Percentiles rank a stretch among this genome's conserved stretches.
Conservation (phyloP, 2,797 vertebrate genomes). For the Typhlichthys eigenmanni region DNA sequence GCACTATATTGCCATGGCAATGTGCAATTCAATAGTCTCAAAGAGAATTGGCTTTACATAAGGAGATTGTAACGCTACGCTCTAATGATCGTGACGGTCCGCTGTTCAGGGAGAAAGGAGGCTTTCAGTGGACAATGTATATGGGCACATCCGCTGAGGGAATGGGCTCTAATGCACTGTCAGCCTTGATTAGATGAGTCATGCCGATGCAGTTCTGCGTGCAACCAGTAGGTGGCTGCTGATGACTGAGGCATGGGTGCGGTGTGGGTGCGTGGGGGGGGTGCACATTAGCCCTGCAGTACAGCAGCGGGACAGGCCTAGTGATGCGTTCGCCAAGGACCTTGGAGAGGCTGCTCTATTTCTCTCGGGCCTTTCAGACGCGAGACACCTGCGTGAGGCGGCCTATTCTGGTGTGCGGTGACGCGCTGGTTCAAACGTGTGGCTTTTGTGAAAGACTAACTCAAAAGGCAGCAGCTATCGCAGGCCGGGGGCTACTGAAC, state of each 20-base stretch:
- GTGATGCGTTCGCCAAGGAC: slow-evolving; percentile 16
- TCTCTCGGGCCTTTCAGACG: slow-evolving; percentile 4
- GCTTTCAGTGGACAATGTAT: slow-evolving; percentile 9
- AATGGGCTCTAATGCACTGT: slow-evolving; percentile 24
- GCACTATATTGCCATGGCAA: slow-evolving; percentile 26
- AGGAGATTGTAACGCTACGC: slow-evolving; percentile 39
- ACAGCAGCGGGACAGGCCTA: slow-evolving; percentile 6
- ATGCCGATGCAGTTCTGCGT: slow-evolving; percentile 38
- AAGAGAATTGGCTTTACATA: slow-evolving; percentile 48
- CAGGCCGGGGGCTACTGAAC: neutral
- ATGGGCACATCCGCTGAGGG: slow-evolving; percentile 4
- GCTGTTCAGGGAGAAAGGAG: slow-evolving; percentile 15
- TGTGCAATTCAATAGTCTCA: slow-evolving; percentile 61
- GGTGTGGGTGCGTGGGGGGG: slow-evolving; percentile 2
- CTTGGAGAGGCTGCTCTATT: neutral
- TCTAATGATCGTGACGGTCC: slow-evolving; percentile 23
- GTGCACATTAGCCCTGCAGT: slow-evolving; percentile 9
- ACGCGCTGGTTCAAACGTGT: slow-evolving; percentile 3
- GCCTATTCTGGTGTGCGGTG: slow-evolving; percentile 5
- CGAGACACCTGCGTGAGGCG: neutral
- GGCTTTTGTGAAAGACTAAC: neutral
- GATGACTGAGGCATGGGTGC: slow-evolving; percentile 10
- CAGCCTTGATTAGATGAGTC: slow-evolving; percentile 50
- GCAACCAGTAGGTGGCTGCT: slow-evolving; percentile 45
- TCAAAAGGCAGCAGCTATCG: neutral